Conservation (phyloP, 1,140 invertebrate genomes). For the Hesperophylax magnus region DNA sequence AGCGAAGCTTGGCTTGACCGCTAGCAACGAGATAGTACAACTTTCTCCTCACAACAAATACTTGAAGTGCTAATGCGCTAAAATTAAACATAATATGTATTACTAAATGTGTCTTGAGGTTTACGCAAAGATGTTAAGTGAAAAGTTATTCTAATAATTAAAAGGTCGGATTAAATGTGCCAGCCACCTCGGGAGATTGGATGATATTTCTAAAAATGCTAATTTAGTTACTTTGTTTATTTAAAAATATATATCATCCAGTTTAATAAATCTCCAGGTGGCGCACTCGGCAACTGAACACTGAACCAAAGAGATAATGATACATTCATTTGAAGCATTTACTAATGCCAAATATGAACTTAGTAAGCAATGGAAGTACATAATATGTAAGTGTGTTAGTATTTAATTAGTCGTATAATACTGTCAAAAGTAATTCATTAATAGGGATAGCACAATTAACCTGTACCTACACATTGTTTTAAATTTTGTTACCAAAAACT, state of each 20-base stretch:
- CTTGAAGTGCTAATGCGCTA: constrained; percentile 25
- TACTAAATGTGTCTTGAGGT: neutral
- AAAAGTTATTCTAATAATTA: neutral
- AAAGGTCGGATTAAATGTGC: neutral
- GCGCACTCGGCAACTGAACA: no score
- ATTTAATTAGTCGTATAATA: neutral
- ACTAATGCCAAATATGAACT: no score
- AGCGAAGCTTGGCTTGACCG: constrained; percentile 39
- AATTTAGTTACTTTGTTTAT: no score
- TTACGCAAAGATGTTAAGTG: constrained; percentile 1
- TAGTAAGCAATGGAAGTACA: no score
- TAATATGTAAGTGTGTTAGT: no score
- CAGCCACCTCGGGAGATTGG: no score
- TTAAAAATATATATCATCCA: no score
- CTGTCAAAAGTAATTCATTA: constrained; percentile 4
- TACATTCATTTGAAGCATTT: no score
- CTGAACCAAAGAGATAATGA: no score
- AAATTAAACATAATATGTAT: constrained; percentile 10
- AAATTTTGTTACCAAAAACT: constrained; percentile 38
- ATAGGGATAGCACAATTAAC: neutral
- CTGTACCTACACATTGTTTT: neutral
- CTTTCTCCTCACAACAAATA: constrained; percentile 2
- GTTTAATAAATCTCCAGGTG: no score
- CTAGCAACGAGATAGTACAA: constrained; percentile 23
- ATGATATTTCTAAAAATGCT: no score